Evolutionary conservation across 2,113 vertebrate species (phyloP), one percentile per base, ranked within the genome.

Genomic region (Vimba vimba): DNA sequence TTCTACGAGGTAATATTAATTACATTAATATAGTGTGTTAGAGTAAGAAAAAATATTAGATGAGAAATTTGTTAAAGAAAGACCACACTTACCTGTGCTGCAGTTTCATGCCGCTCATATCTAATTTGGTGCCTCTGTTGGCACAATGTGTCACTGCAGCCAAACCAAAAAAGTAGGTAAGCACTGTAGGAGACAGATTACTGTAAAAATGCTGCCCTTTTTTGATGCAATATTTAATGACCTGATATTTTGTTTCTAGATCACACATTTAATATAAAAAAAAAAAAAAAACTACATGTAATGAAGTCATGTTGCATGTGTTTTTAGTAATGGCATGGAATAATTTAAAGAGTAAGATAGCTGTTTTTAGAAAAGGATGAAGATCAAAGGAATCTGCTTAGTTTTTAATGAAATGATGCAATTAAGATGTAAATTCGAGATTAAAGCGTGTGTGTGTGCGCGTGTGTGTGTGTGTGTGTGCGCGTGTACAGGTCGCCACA

Each of bases 371-470:
- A 39, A 36, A 68, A 36, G 33, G 66, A 36, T 39, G 66, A 69
- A 71, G 33, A 23, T 71, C 9, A 71, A 71, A 71, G 9, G 39
- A n/a, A 43, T 23, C 36, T 39, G 19, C 33, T 23, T 43, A 39
- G 68, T 36, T 11, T 71, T 71, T 71, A 71, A 71, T 71, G 19
- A 69, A 39, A 69, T 36, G 17, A 21, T 69, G 66, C 66, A 69
- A 36, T 21, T 39, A 69, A 69, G 33, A 69, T 69, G 66, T 69
- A 69, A 69, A 69, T 69, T 39, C 10, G 66, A 69, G 33, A 33
- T 33, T 68, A 66, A 33, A 66, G 71, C 19, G 47, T 45, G 21
- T 83, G 74, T 60, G 57, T 12, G 45, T 4, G 47, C 3, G 45
- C 27, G 43, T 10, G 43, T 11, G 43, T 10, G 45, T 0, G 10